These are phyloP conservation scores for Grammomys surdaster DNA, from an alignment of 2,113 vertebrate genomes.

Conservation along the genomic window DNA sequence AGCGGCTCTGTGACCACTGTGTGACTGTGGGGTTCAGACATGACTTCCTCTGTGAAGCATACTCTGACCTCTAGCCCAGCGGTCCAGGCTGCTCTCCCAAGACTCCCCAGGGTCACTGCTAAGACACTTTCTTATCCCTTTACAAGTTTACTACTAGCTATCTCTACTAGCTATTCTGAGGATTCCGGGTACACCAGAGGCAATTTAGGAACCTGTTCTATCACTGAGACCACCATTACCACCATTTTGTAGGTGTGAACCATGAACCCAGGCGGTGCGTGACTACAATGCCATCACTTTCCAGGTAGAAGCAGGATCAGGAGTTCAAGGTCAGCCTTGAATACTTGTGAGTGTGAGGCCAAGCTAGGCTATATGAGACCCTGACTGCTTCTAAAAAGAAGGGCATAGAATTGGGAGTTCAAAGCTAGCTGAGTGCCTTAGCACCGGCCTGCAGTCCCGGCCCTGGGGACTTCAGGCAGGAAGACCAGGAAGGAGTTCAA, in stretches of 20 bases:
- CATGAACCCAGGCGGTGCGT: neutral
- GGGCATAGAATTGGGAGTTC: neutral
- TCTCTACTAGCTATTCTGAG: neutral
- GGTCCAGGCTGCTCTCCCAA: rapidly evolving
- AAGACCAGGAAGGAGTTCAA: neutral
- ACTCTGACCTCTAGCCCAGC: neutral
- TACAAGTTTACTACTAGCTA: neutral
- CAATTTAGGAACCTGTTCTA: neutral
- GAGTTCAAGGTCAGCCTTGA: neutral
- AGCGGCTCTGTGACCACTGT: constrained; percentile 48
- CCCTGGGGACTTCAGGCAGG: neutral
- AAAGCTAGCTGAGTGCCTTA: neutral
- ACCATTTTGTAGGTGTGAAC: neutral
- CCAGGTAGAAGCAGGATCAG: neutral
- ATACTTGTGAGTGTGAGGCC: neutral
- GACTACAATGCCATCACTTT: neutral
- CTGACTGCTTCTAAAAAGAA: neutral
- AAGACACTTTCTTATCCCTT: neutral
- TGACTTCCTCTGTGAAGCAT: neutral
- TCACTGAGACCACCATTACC: neutral
- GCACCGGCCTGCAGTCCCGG: neutral
- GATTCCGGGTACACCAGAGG: rapidly evolving
- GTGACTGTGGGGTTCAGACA: neutral
- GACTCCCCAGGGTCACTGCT: neutral
- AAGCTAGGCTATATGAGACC: neutral